Conservation (phyloP, 2,113 vertebrate genomes). For the Siniperca chuatsi region DNA sequence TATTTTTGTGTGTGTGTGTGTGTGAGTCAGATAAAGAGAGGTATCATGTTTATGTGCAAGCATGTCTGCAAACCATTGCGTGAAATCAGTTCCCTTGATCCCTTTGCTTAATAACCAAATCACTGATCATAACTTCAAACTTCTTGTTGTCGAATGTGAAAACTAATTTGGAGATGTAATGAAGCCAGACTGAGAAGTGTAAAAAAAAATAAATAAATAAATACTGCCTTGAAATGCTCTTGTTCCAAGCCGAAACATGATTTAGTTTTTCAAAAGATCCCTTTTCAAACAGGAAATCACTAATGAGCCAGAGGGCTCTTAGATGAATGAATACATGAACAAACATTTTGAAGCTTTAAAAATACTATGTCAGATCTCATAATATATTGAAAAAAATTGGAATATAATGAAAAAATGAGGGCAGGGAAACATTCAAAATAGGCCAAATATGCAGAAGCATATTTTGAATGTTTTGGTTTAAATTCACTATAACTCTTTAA, state of each 20-base stretch:
- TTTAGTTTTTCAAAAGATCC: conserved; percentile 59
- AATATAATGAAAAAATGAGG: conserved; percentile 1
- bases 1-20: background rate
- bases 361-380: conserved; percentile 23
- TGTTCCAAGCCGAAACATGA: conserved; percentile 13
- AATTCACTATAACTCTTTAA: background rate
- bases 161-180: conserved; percentile 37
- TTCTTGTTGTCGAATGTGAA: conserved; percentile 33
- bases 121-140: conserved; percentile 36
- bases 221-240: conserved; percentile 20
- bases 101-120: conserved; percentile 27
- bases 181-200: conserved; percentile 4
- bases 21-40: conserved; percentile 10
- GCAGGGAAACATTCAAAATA: conserved; percentile 26
- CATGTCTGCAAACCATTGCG: conserved; percentile 5
- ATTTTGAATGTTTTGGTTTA: conserved; percentile 26
- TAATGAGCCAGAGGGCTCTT: conserved; percentile 60
- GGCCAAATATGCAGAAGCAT: conserved; percentile 36
- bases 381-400: conserved; percentile 21
- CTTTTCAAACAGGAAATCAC: conserved; percentile 67
- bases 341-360: conserved; percentile 44
- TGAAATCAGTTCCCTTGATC: conserved; percentile 23
- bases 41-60: conserved; percentile 1
- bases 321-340: conserved; percentile 54
- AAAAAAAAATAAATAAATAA: no score